phyloP scores from a whole-genome alignment of 2,888 invertebrate species.

The Trissolcus japonicus region DNA sequence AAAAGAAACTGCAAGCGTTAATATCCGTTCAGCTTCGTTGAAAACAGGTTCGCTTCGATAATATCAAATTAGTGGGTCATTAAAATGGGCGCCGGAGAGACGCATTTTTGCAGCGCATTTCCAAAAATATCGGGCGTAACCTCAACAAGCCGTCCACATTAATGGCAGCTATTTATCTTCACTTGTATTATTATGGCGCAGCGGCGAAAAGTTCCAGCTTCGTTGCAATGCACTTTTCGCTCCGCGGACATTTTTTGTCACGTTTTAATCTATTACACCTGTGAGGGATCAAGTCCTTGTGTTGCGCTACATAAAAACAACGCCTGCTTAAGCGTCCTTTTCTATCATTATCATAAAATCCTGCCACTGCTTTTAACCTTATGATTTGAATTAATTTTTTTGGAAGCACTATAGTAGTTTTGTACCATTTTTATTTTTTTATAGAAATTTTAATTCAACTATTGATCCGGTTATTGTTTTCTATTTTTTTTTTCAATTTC shows the following conservation, averaged over 20 bases:
- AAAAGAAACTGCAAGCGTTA: no score
- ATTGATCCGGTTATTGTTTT: no score
- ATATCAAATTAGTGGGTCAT: constrained; percentile 34
- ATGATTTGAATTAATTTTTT: neutral
- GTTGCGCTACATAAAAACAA: constrained; percentile 16
- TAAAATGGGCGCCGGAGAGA: constrained; percentile 21
- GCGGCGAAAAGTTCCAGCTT: constrained; percentile 32
- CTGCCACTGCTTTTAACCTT: constrained; percentile 14
- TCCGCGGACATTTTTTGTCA: constrained; percentile 53
- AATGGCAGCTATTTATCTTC: constrained; percentile 64
- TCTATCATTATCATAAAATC: constrained; percentile 48
- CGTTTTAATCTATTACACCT: constrained; percentile 64
- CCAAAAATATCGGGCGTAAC: constrained; percentile 34
- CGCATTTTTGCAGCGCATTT: constrained; percentile 29
- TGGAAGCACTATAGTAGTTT: no score
- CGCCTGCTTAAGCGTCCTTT: constrained; percentile 25
- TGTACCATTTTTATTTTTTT: no score
- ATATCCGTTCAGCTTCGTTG: neutral
- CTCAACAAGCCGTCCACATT: constrained; percentile 54
- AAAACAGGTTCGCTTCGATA: constrained; percentile 26
- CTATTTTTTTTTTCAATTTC: no score
- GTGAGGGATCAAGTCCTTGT: constrained; percentile 59
- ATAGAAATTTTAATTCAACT: no score
- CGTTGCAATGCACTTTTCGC: constrained; percentile 46
- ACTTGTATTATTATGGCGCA: constrained; percentile 29